Percentiles rank a stretch among this genome's conserved stretches.
Conservation (phyloP, 2,888 invertebrate species). For the Anaspis maculata region DNA sequence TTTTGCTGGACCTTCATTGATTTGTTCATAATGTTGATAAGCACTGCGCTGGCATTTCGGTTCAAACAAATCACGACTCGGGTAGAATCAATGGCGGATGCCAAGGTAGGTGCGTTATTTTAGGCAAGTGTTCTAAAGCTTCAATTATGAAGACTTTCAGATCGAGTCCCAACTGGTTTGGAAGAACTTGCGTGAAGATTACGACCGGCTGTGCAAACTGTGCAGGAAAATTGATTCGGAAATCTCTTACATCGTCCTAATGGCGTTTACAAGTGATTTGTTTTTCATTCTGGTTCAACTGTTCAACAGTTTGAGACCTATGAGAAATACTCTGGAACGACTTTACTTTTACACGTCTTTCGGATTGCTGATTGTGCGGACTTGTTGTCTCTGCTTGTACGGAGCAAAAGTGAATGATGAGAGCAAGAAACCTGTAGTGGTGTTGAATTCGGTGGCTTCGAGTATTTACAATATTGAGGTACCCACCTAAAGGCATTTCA, state of each 20-base stretch:
- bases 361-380: conserved; percentile 34
- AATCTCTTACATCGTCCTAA: conserved; percentile 55
- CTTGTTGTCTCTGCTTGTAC: conserved; percentile 29
- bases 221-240: conserved; percentile 52
- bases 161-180: conserved; percentile 54
- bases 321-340: conserved; percentile 21
- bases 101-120: conserved; percentile 12
- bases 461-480: conserved; percentile 58
- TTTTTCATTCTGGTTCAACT: conserved; percentile 66
- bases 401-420: conserved; percentile 35
- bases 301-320: conserved; percentile 51
- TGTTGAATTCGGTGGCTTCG: conserved; percentile 56
- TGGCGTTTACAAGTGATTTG: conserved; percentile 61
- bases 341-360: conserved; percentile 31
- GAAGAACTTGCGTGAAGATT: conserved; percentile 57
- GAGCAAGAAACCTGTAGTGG: conserved; percentile 29
- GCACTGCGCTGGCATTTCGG: conserved; percentile 54
- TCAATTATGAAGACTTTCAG: conserved; percentile 32
- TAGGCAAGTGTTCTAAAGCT: conserved; percentile 2
- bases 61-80: conserved; percentile 44
- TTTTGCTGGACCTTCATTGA: conserved; percentile 65
- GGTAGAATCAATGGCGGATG: conserved; percentile 12
- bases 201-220: conserved; percentile 52
- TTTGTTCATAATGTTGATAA: conserved; percentile 59
- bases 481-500: background rate